Evolutionary conservation across 2,888 invertebrate genomes (phyloP), one percentile per base, ranked within the genome.

Genomic region (Alloplasta piceator): DNA sequence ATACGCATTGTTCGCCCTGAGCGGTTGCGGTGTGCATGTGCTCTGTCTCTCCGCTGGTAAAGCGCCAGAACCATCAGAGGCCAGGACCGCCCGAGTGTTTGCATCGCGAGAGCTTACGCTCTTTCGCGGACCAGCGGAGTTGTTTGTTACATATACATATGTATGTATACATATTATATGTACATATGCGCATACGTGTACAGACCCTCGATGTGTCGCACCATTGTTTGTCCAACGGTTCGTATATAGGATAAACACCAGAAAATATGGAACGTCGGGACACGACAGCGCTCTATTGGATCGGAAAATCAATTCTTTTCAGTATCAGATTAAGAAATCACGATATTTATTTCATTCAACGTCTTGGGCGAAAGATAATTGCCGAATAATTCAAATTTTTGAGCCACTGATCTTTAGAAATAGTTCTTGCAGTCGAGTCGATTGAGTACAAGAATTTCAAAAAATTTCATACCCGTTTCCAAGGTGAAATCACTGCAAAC

Each of bases 1-100:
- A 88, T 88, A 87, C 87, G 86, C 87, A 89, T 90, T 89, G 88
- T 87, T 87, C 83, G 84, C 82, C 82, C 85, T 85, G 85, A 87
- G 85, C 87, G 86, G 83, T 84, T 84, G 81, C 78, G 79, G 56
- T 66, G 12, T 66, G 58, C 14, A 52, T 52, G 52, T 38, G 12
- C 12, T 52, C 52, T 52, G 3, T 56, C 64, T 50, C 60, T 77
- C 46, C 50, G 26, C 72, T 60, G 60, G 76, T 50, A 50, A 77
- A 77, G 52, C 77, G 60, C 50, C 64, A 52, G 63, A 46, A 58
- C 55, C 66, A 63, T 63, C 76, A 67, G 78, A 72, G 78, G 50
- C 60, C 60, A 68, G 67, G 58, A 64, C 64, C 64, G 67, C 67
- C 26, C 12, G 56, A 80, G 83, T 83, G 82, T 85, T 82, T 84